Base-by-base conservation (phyloP, 2,888 invertebrate genomes). In the Pachycephus smyrnensis region DNA sequence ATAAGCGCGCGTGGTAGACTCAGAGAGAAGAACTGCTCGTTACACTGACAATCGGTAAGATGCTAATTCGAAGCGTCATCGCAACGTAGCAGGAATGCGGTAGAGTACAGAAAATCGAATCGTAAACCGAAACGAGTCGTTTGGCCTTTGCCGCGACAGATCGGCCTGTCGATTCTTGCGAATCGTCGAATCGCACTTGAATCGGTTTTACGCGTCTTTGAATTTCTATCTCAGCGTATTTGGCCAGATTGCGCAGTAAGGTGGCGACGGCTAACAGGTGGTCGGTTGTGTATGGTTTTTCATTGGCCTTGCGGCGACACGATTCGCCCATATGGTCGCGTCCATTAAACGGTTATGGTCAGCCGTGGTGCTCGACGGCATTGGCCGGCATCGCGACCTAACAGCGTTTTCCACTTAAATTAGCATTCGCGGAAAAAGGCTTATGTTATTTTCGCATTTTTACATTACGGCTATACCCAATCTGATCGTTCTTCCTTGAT, bases 241-340 rank as follows among this genome's bases (percentile, higher is more conserved):
- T 55, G 9, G 55, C 23, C 55, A 55, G 55, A 55, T 55, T 55
- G 23, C 55, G 23, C 55, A 55, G 23, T 9, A 23, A 23, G 23
- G 23, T 23, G 9, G 9, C 31, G 31, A 4, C 31, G 33, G 30
- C 71, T 31, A 9, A 55, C 55, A 55, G 55, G 23, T 55, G 55
- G 23, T 23, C 82, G 79, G 80, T 80, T 82, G 82, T 2, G 11
- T 73, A 76, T 78, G 76, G 75, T 74, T 79, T 79, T 80, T 80
- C 75, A 80, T 77, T 55, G 82, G 80, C 80, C 80, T 83, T 79
- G 79, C 79, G 82, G 71, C 77, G 80, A 82, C 82, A 83, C 80
- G 80, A 69, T 80, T 83, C 76, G 76, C 75, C 82, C 82, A 83
- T 83, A 82, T 83, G 82, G 82, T 80, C 80, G 79, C 71, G 71